These are phyloP conservation scores for Peromyscus melanophrys DNA, from an alignment of 2,797 vertebrate species.

Conservation along the genomic window DNA sequence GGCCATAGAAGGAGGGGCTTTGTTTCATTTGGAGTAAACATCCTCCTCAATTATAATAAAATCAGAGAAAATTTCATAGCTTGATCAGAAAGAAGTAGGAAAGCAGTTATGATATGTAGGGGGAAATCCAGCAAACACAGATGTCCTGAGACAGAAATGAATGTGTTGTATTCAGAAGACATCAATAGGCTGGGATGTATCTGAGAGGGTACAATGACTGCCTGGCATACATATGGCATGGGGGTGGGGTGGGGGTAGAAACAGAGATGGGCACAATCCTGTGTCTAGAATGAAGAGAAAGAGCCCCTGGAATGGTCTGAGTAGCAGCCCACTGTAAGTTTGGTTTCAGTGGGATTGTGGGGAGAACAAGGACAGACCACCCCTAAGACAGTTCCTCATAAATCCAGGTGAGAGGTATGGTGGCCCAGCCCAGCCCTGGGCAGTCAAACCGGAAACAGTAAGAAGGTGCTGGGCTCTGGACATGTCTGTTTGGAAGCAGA, in stretches of 20 bases:
- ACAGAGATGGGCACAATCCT: not conserved
- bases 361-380: not conserved
- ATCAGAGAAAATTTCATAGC: not conserved
- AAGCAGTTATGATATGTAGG: not conserved
- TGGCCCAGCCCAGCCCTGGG: not conserved
- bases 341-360: not conserved
- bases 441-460: not conserved
- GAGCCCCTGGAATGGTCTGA: not conserved
- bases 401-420: not conserved
- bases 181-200: not conserved
- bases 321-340: not conserved
- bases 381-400: not conserved
- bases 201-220: not conserved
- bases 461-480: not conserved
- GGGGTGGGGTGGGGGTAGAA: fast-evolving
- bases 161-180: not conserved
- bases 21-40: not conserved
- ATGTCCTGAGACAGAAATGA: not conserved
- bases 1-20: not conserved
- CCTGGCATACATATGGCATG: not conserved
- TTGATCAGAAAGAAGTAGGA: not conserved
- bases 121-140: not conserved
- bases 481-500: not conserved
- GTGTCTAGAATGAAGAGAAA: not conserved
- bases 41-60: not conserved